A percentile compares a stretch with the other conserved stretches of the same genome.
These are phyloP conservation scores for Netelia inedita DNA, from an alignment of 2,888 invertebrate genomes.

Conservation along the genomic window DNA sequence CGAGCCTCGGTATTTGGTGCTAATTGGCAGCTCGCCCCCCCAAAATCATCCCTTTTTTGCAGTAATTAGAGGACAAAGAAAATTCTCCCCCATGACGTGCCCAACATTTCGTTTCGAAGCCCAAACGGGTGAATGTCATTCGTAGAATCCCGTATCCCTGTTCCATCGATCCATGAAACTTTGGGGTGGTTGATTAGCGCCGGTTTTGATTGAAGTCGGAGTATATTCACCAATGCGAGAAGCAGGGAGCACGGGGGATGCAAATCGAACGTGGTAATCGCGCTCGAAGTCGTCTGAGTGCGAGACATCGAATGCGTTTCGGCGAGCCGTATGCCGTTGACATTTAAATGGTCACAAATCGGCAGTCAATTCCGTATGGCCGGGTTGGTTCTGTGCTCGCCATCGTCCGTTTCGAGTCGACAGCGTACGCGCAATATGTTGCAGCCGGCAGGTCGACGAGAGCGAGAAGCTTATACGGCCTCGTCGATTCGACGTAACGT, in stretches of 20 bases:
- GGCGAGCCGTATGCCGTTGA: conserved; percentile 61
- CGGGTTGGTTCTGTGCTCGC: conserved; percentile 31
- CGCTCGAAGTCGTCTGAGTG: conserved; percentile 16
- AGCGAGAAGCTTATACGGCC: conserved; percentile 46
- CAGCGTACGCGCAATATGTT: conserved; percentile 67
- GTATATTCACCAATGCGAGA: not conserved
- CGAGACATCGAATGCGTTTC: conserved; percentile 15
- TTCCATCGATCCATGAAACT: not conserved
- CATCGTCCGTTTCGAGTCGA: conserved; percentile 32
- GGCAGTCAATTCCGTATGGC: conserved; percentile 64
- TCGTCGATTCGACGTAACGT: conserved; percentile 21
- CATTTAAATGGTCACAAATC: conserved; percentile 72
- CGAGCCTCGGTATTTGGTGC: too few species aligned
- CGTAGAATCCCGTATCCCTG: too few species aligned
- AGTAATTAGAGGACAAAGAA: too few species aligned
- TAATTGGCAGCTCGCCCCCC: too few species aligned
- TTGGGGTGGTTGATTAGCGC: conserved; percentile 7
- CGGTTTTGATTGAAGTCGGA: not conserved
- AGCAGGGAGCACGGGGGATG: not conserved
- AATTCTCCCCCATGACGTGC: too few species aligned
- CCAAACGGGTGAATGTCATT: too few species aligned
- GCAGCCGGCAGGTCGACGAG: conserved; percentile 58
- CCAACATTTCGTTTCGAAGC: too few species aligned
- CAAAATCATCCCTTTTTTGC: too few species aligned
- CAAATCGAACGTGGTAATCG: conserved; percentile 36